Evolutionary conservation across 2,888 invertebrate species (phyloP).

Genomic region (Campoletis raptor): DNA sequence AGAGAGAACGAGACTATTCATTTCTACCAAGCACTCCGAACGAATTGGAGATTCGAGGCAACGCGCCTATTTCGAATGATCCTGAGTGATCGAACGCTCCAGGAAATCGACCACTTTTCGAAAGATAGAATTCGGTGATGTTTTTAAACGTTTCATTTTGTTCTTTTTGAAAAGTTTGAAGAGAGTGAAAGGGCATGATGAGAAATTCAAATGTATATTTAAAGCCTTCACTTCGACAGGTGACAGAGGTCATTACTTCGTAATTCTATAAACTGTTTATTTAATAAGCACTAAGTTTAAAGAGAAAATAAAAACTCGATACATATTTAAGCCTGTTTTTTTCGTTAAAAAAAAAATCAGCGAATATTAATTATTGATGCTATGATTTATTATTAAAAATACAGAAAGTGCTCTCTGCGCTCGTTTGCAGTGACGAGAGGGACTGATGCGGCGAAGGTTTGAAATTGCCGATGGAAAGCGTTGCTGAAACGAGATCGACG

Average conservation of each 20-base stretch:
- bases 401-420: neutral
- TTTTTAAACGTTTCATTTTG: constrained; percentile 6
- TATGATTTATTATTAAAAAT: neutral
- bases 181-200: neutral
- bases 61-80: constrained; percentile 65
- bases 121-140: constrained; percentile 18
- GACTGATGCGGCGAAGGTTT: neutral
- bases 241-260: neutral
- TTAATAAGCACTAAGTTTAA: neutral
- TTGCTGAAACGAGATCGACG: constrained; percentile 1
- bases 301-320: neutral
- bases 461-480: constrained; percentile 14
- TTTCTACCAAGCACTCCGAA: constrained; percentile 55
- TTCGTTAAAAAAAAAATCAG: neutral
- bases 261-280: neutral
- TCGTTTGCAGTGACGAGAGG: neutral
- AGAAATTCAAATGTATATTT: neutral
- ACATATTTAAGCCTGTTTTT: neutral
- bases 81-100: constrained; percentile 58
- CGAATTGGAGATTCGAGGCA: constrained; percentile 61
- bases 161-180: neutral
- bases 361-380: constrained; percentile 18
- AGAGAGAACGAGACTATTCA: constrained; percentile 7
- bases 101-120: constrained; percentile 38
- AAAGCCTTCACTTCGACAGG: too few relatives aligned